Conservation (phyloP, 2,113 vertebrate species). For the Oryctolagus cuniculus region mOryCun1.1 NC_091441.1:113678001-113678500, state of each 20-base stretch:
- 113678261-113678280: not conserved
- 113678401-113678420: not conserved
- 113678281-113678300: not conserved
- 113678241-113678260: not conserved
- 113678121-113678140: not conserved
- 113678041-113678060: not conserved
- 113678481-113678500: not conserved
- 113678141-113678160: not conserved
- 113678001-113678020: not conserved
- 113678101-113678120: not conserved
- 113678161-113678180: not conserved
- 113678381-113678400: not conserved
- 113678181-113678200: not conserved
- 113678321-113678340: not conserved
- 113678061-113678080: not conserved
- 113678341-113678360: not conserved
- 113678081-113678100: not conserved
- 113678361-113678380: not conserved
- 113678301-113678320: not conserved
- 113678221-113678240: not conserved
- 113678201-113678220: not conserved
- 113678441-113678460: not conserved
- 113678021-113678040: not conserved
- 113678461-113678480: too few relatives aligned
- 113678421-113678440: fast-evolving